Evolutionary conservation across 2,797 vertebrate genomes (phyloP), one percentile per base, ranked within the genome.

Genomic region (Lates japonicus): DNA sequence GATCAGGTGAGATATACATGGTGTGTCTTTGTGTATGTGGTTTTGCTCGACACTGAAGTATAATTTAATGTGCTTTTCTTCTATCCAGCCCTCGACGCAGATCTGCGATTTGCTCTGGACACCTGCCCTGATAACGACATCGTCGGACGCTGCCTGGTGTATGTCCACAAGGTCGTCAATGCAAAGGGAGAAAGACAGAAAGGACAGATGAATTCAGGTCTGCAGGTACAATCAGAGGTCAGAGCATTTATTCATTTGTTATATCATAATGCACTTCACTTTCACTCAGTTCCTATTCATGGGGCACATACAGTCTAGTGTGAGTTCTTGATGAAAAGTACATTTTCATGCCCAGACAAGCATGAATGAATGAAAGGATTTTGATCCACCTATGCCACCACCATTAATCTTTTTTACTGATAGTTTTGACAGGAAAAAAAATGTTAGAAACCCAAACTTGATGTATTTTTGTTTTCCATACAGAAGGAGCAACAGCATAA

Each of bases 31-130:
- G 2, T 67, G 8, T 49, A 9, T 46, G 4, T 65, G 37, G 35
- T 19, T 51, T 22, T 13, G 14, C 31, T 48, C 0, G 0, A 16
- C 20, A 31, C 60, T 5, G 2, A 37, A 5, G 9, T 62, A 0
- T 19, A 2, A 46, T 10, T 44, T 20, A n/a, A 68, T 2, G 1
- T 10, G 2, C 66, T 10, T 37, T 52, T 7, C 41, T 54, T 70
- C 55, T 35, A 49, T 70, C 4, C 77, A 96, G 96, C 78, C 54
- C 88, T 96, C 1, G 96, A 96, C 29, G 80, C 78, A 19, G 96
- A 96, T 82, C 82, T 96, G 46, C 89, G 88, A 1, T 95, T 89
- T 58, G 95, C 95, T 52, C 77, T 96, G 81, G 87, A 91, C 60
- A 80, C 66, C 20, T 31, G 48, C 54, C 71, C 88, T n/a, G 37